Evolutionary conservation across 2,888 invertebrate species (phyloP).

Genomic region (Noctua janthina): DNA sequence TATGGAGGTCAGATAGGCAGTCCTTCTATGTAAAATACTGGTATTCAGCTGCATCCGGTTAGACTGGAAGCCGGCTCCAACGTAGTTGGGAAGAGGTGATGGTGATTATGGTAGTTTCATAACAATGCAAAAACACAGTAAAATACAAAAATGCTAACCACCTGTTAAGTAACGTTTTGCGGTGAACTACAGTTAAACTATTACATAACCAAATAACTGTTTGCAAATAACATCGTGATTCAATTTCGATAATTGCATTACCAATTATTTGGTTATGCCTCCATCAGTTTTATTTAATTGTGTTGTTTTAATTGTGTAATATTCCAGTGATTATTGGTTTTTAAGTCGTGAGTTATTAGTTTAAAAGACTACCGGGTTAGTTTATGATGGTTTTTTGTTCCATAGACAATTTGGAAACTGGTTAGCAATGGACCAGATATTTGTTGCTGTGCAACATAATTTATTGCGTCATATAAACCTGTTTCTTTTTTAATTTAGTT

Average conservation of each 20-base stretch:
- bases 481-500: constrained; percentile 26
- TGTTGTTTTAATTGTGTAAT: constrained; percentile 52
- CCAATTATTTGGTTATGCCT: constrained; percentile 30
- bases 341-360: constrained; percentile 36
- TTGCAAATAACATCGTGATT: constrained; percentile 63
- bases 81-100: background rate
- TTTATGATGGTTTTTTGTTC: constrained; percentile 23
- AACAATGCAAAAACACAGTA: constrained; percentile 3
- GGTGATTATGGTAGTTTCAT: background rate
- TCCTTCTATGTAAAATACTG: background rate
- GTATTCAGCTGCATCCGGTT: background rate
- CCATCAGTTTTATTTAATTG: constrained; percentile 30
- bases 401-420: constrained; percentile 42
- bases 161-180: constrained; percentile 46
- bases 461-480: constrained; percentile 38
- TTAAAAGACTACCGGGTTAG: constrained; percentile 53
- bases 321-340: constrained; percentile 29
- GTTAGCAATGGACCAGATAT: constrained; percentile 40
- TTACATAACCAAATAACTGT: constrained; percentile 54
- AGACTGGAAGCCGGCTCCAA: background rate
- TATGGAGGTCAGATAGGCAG: too few species aligned
- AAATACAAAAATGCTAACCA: constrained; percentile 19
- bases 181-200: constrained; percentile 29
- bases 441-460: constrained; percentile 29
- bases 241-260: constrained; percentile 61